Evolutionary conservation across 2,888 invertebrate species (phyloP).

Genomic region (Amblyteles armatorius): DNA sequence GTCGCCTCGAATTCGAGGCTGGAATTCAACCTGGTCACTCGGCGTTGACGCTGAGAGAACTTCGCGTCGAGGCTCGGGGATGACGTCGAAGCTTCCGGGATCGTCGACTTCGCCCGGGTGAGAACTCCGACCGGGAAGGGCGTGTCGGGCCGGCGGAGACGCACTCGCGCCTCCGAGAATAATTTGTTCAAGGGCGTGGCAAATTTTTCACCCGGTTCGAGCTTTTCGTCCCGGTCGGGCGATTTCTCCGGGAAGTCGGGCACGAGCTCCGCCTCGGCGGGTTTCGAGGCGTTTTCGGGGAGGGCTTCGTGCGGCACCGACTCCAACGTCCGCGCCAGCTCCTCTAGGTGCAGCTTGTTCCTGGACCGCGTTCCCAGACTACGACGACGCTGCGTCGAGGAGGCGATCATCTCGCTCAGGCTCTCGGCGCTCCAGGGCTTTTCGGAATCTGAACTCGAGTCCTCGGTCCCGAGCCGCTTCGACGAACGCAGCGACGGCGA

Average conservation of each 20-base stretch:
- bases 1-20: neutral
- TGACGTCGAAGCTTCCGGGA: constrained; percentile 47
- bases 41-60: constrained; percentile 11
- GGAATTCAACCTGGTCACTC: constrained; percentile 36
- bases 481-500: constrained; percentile 37
- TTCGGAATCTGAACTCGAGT: constrained; percentile 29
- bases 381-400: constrained; percentile 5
- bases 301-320: neutral
- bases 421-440: constrained; percentile 29
- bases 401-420: constrained; percentile 21
- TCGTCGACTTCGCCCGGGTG: constrained; percentile 54
- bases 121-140: constrained; percentile 73
- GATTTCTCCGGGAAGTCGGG: neutral
- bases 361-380: constrained; percentile 33
- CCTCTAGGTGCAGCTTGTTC: constrained; percentile 26
- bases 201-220: neutral
- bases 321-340: neutral
- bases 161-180: constrained; percentile 31
- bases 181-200: constrained; percentile 23
- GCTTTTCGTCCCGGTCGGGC: neutral
- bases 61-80: constrained; percentile 22
- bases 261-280: neutral
- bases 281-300: neutral
- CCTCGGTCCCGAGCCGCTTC: constrained; percentile 14
- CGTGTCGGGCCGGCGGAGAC: constrained; percentile 76